Conservation (phyloP, 2,113 vertebrate species). For the Ellobius talpinus region DNA sequence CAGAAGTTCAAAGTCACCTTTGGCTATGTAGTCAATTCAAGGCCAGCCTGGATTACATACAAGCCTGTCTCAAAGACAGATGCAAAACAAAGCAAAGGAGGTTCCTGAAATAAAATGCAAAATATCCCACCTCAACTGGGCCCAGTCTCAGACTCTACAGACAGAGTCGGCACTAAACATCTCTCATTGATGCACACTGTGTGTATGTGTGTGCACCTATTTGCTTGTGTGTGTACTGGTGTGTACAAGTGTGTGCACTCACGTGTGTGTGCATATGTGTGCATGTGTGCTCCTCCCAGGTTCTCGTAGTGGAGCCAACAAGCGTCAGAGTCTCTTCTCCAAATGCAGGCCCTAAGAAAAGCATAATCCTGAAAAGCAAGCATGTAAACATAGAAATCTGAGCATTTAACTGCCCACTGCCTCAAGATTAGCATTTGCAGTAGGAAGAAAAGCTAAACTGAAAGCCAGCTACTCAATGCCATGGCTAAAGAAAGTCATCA, state of each 20-base stretch:
- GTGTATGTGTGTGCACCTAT: neutral
- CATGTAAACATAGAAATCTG: neutral
- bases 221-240: neutral
- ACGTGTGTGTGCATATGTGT: neutral
- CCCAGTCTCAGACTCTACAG: neutral
- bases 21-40: neutral
- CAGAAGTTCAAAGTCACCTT: neutral
- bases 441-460: neutral
- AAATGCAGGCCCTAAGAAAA: neutral
- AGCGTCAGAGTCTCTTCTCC: neutral
- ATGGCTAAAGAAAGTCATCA: neutral
- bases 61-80: neutral
- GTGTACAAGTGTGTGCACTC: neutral
- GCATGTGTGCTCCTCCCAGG: neutral
- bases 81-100: neutral
- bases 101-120: neutral
- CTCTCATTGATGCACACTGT: neutral
- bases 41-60: neutral
- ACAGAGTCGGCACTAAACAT: neutral
- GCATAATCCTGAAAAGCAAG: neutral
- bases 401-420: neutral
- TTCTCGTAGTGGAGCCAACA: neutral
- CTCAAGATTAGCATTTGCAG: neutral
- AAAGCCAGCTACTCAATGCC: neutral
- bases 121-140: too few species aligned